Conservation (phyloP, 2,797 vertebrate genomes). For the Choloepus didactylus region DNA sequence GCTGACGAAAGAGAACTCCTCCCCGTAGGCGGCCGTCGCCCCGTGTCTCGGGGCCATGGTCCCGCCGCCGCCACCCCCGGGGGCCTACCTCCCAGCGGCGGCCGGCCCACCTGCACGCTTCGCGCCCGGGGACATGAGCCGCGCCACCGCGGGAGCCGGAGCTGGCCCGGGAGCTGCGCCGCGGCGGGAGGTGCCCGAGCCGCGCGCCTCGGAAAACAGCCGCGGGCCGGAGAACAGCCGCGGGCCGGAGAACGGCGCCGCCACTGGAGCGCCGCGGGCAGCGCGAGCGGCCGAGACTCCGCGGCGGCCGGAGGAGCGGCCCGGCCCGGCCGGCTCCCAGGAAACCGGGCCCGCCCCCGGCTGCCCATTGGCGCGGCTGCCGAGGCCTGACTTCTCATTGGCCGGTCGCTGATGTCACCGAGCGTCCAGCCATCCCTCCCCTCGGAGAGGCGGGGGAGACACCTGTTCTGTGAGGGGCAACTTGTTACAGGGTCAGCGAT, state of each 20-base stretch:
- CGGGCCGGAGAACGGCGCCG: not conserved
- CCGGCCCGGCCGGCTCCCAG: slow-evolving; percentile 69
- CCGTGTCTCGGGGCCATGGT: slow-evolving; percentile 86
- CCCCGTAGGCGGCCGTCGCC: slow-evolving; percentile 44
- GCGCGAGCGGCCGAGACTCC: slow-evolving; percentile 45
- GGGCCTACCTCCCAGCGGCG: slow-evolving; percentile 72
- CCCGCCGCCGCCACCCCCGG: slow-evolving; percentile 60
- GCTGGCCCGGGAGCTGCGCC: not conserved
- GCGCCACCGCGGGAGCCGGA: slow-evolving; percentile 23
- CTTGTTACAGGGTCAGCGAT: slow-evolving; percentile 80
- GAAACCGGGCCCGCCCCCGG: slow-evolving; percentile 73
- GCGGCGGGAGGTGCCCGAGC: slow-evolving; percentile 16
- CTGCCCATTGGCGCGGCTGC: slow-evolving; percentile 62
- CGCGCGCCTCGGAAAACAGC: not conserved
- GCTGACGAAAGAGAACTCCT: slow-evolving; percentile 91
- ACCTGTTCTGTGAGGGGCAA: slow-evolving; percentile 83
- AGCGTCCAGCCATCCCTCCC: slow-evolving; percentile 69
- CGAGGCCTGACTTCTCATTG: slow-evolving; percentile 77
- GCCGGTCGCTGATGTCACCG: slow-evolving; percentile 73
- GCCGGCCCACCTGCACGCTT: slow-evolving; percentile 66
- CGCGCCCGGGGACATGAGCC: slow-evolving; percentile 59
- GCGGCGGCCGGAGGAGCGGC: slow-evolving; percentile 64
- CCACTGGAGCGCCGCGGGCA: not conserved
- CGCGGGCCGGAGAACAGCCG: not conserved
- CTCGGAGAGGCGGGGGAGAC: slow-evolving; percentile 78